These are phyloP conservation scores for Macquaria ambigua DNA, from an alignment of 2,113 vertebrate genomes.

Conservation along the genomic window DNA sequence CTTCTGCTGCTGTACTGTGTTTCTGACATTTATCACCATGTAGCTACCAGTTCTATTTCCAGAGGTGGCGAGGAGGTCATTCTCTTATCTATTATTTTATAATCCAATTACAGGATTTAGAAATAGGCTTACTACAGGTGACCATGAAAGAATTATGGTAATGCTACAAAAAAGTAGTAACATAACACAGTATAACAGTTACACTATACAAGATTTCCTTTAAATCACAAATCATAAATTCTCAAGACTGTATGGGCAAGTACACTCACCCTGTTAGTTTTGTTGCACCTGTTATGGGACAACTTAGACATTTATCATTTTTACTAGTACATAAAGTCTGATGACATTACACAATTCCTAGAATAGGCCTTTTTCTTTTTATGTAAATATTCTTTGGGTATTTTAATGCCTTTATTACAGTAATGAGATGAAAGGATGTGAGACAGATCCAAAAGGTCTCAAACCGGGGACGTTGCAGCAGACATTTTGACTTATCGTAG, in stretches of 20 bases:
- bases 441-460: neutral
- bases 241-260: no score
- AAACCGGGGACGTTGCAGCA: neutral
- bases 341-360: neutral
- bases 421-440: no score
- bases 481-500: neutral
- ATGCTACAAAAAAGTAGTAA: no score
- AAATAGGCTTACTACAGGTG: neutral
- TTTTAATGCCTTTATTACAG: no score
- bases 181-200: no score
- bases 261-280: no score
- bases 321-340: neutral
- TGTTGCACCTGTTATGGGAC: neutral
- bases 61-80: neutral
- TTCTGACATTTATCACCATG: slow-evolving; percentile 18
- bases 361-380: neutral
- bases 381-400: neutral
- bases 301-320: neutral
- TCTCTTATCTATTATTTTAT: neutral
- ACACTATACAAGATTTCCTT: no score
- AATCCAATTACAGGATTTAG: neutral
- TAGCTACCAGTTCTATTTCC: slow-evolving; percentile 15
- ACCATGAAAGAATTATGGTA: neutral
- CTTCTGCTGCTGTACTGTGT: slow-evolving; percentile 19
- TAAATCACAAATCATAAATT: no score